A percentile compares a stretch with the other conserved stretches of the same genome.
Conservation (phyloP, 1,140 invertebrate genomes). For the Penaeus vannamei region DNA sequence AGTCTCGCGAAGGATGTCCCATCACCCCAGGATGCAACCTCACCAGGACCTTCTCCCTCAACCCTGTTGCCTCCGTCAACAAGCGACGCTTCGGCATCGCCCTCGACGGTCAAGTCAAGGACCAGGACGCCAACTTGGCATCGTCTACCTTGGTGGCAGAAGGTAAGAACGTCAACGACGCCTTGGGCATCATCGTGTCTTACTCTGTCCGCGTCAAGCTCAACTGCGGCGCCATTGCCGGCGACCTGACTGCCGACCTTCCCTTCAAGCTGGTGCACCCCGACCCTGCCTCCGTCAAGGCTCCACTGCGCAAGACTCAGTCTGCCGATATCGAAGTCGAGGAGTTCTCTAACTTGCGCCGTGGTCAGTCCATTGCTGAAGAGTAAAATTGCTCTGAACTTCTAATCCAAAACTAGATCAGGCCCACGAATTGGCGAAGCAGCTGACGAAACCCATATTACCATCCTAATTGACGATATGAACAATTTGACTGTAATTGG, state of each 20-base stretch:
- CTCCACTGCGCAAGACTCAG: constrained; percentile 81
- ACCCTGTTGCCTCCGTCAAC: constrained; percentile 87
- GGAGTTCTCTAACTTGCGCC: constrained; percentile 87
- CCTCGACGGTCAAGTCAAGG: constrained; percentile 87
- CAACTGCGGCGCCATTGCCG: constrained; percentile 89
- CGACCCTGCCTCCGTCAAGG: constrained; percentile 26
- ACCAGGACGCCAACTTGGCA: constrained; percentile 91
- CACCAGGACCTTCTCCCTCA: constrained; percentile 88
- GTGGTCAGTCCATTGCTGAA: constrained; percentile 61
- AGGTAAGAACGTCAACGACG: constrained; percentile 84
- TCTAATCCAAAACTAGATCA: too few species aligned
- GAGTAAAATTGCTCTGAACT: neutral
- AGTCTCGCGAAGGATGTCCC: constrained; percentile 91
- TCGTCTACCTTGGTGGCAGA: constrained; percentile 88
- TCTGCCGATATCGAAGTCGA: constrained; percentile 82
- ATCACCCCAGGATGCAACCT: constrained; percentile 91
- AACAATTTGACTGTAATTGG: too few species aligned
- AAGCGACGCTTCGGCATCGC: constrained; percentile 87
- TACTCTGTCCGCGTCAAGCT: constrained; percentile 90
- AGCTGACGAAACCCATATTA: too few species aligned
- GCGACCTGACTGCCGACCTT: constrained; percentile 89
- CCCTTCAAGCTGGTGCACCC: constrained; percentile 92
- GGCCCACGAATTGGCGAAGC: too few species aligned
- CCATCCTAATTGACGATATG: too few species aligned
- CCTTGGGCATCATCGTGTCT: constrained; percentile 92